Evolutionary conservation across 2,797 vertebrate genomes (phyloP).

Genomic region (Lithobates pipiens): DNA sequence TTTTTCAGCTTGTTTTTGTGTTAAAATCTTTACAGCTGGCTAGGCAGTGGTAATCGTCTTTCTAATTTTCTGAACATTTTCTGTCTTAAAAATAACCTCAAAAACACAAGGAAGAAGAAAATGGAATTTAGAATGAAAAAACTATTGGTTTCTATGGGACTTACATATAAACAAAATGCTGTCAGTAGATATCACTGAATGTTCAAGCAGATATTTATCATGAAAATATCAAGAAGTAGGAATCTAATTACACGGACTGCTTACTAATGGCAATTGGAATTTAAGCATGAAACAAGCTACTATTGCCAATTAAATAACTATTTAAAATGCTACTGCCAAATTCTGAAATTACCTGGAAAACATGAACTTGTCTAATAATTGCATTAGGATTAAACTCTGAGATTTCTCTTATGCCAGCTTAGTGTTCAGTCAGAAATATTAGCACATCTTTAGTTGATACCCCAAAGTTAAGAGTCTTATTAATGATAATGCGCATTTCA

Average conservation of each 20-base stretch:
- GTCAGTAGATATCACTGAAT: slow-evolving; percentile 18
- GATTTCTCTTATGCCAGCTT: slow-evolving; percentile 5
- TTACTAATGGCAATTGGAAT: slow-evolving; percentile 22
- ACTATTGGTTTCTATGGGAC: not conserved
- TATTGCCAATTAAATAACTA: slow-evolving; percentile 29
- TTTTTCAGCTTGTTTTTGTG: not conserved
- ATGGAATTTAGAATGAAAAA: slow-evolving; percentile 1
- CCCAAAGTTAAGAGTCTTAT: not conserved
- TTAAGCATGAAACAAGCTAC: slow-evolving; percentile 33
- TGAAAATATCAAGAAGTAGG: slow-evolving; percentile 24
- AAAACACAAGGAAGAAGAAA: not conserved
- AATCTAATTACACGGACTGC: slow-evolving; percentile 37
- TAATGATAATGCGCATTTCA: not conserved
- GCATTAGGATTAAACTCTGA: not conserved
- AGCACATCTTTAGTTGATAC: not conserved
- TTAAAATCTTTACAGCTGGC: not conserved
- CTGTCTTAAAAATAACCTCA: not conserved
- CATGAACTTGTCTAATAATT: not conserved
- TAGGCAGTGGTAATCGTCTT: not conserved
- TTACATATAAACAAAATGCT: slow-evolving; percentile 21
- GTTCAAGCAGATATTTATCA: not conserved
- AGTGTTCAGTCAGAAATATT: slow-evolving; percentile 14
- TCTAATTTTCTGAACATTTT: not conserved
- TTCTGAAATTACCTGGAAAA: slow-evolving; percentile 25
- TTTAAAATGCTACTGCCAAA: slow-evolving; percentile 6